These are phyloP conservation scores for Leptobrachium ailaonicum DNA, from an alignment of 2,113 vertebrate genomes.

Conservation along the genomic window DNA sequence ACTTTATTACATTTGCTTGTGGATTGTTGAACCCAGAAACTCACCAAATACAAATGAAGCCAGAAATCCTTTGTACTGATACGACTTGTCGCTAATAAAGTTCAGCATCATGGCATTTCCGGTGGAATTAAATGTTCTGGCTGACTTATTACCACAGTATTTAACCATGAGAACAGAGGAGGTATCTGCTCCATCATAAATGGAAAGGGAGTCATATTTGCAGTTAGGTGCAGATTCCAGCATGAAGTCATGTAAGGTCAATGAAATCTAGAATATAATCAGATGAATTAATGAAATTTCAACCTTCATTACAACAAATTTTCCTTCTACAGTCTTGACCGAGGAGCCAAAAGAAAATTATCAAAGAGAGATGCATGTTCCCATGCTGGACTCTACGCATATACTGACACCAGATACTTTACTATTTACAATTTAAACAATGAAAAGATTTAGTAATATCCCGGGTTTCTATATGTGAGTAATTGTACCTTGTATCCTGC, in stretches of 20 bases:
- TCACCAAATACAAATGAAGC: not conserved
- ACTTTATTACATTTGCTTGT: no score
- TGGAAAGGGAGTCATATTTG: not conserved
- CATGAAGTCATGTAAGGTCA: not conserved
- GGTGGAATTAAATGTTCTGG: slow-evolving; percentile 44
- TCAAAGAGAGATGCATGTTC: no score
- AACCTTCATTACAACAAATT: not conserved
- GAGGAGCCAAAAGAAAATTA: no score
- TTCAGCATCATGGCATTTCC: not conserved
- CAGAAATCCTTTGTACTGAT: not conserved
- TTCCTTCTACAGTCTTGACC: not conserved
- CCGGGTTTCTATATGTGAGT: not conserved
- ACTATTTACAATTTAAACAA: no score
- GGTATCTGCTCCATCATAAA: not conserved
- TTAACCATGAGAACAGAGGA: not conserved
- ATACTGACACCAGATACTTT: no score
- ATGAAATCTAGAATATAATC: not conserved
- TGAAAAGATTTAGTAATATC: no score
- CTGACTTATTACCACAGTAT: not conserved
- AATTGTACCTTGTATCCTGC: slow-evolving; percentile 12
- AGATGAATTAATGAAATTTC: not conserved
- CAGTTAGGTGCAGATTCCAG: not conserved
- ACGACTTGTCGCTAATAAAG: not conserved
- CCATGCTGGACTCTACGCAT: no score
- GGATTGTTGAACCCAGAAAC: not conserved